A percentile compares a stretch with the other conserved stretches of the same genome.
Conservation (phyloP, 2,888 invertebrate genomes). For the Polydrusus cervinus region DNA sequence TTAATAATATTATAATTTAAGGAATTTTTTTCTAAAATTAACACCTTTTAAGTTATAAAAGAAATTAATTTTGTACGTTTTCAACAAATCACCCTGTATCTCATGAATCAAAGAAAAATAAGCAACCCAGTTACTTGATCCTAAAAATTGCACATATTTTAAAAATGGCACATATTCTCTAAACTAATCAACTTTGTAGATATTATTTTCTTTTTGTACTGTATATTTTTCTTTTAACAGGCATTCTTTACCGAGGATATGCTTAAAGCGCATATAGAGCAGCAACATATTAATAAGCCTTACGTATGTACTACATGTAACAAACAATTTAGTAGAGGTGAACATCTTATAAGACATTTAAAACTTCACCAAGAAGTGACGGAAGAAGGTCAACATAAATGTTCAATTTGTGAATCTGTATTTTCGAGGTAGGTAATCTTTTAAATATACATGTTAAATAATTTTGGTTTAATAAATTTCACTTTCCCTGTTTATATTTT, state of each 20-base stretch:
- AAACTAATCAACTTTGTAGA: too few relatives aligned
- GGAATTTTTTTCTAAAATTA: too few relatives aligned
- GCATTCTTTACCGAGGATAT: constrained; percentile 68
- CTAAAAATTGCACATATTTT: too few relatives aligned
- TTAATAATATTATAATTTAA: too few relatives aligned
- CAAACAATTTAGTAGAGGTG: constrained; percentile 69
- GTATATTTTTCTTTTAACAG: constrained; percentile 23
- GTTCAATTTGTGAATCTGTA: constrained; percentile 69
- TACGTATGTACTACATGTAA: constrained; percentile 70
- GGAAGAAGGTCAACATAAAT: constrained; percentile 66
- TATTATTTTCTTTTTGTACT: too few relatives aligned
- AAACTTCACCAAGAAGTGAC: constrained; percentile 66
- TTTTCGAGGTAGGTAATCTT: constrained; percentile 64
- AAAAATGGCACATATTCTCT: too few relatives aligned
- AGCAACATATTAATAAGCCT: constrained; percentile 70
- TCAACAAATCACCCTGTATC: too few relatives aligned
- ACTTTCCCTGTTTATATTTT: not conserved
- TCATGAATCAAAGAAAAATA: too few relatives aligned
- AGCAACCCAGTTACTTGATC: too few relatives aligned
- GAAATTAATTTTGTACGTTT: too few relatives aligned
- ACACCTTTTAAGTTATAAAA: too few relatives aligned
- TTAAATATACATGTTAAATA: constrained; percentile 15
- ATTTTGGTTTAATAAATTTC: not conserved
- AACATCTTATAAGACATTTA: constrained; percentile 70
- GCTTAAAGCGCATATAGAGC: constrained; percentile 68